Evolutionary conservation across 64 coral and sea anemone genomes (phyloP).

Genomic region (Astreopora myriophthalma): DNA sequence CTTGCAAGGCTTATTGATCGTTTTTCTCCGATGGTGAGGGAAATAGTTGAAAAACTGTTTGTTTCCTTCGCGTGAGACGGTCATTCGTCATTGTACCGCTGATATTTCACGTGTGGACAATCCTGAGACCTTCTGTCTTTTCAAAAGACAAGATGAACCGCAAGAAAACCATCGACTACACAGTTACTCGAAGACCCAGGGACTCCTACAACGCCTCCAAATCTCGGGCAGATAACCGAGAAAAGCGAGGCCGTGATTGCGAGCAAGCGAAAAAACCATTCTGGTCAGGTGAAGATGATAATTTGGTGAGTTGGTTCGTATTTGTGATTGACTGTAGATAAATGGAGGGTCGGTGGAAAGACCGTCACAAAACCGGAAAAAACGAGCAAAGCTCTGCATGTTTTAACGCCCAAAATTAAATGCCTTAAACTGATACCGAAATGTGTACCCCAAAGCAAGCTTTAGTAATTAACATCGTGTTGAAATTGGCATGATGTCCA

Average conservation of each 20-base stretch:
- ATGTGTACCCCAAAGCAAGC: no score
- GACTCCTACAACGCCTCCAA: background rate
- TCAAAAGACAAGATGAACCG: background rate
- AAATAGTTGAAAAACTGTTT: background rate
- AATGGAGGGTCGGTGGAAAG: background rate
- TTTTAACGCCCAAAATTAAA: no score
- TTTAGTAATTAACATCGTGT: no score
- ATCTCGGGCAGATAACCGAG: background rate
- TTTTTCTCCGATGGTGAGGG: background rate
- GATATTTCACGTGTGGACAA: background rate
- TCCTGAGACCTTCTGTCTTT: background rate
- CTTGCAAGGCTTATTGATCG: background rate
- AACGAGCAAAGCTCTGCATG: background rate
- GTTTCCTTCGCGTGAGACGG: background rate
- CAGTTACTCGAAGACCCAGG: slow-evolving; percentile 25
- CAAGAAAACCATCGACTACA: slow-evolving; percentile 44
- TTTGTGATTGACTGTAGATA: background rate
- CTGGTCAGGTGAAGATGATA: slow-evolving; percentile 13
- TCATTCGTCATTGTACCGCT: background rate
- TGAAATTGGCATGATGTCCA: no score
- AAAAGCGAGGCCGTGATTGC: background rate
- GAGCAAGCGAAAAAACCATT: background rate
- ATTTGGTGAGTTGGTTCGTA: slow-evolving; percentile 5
- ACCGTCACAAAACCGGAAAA: background rate
- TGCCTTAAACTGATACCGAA: no score